These are phyloP conservation scores for Drosophila barbarae DNA, from an alignment of 2,888 invertebrate genomes.

Conservation along the genomic window DNA sequence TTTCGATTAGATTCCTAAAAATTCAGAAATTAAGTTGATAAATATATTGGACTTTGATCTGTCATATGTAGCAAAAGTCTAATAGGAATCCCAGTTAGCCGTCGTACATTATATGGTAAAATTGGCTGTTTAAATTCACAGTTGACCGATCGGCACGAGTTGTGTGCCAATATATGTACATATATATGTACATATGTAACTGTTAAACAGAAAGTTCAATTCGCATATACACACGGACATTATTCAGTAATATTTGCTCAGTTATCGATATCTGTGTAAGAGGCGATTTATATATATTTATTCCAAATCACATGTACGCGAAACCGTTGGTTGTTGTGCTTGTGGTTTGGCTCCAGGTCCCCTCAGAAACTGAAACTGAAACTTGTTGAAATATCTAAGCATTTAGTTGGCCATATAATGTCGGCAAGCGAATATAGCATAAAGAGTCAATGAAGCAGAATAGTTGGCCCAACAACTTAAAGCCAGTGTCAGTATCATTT, in stretches of 20 bases:
- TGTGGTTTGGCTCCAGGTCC: neutral
- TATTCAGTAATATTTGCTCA: constrained; percentile 15
- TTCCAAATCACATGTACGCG: constrained; percentile 15
- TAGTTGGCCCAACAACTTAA: neutral
- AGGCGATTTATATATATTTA: constrained; percentile 1
- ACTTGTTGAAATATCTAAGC: constrained; percentile 50
- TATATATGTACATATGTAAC: constrained; percentile 7
- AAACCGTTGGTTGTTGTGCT: neutral
- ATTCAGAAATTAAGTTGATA: neutral
- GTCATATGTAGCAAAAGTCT: neutral
- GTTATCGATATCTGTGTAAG: too few relatives aligned
- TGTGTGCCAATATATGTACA: constrained; percentile 16
- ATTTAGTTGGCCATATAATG: constrained; percentile 54
- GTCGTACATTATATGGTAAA: constrained; percentile 29
- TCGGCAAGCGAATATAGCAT: constrained; percentile 16
- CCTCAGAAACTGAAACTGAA: constrained; percentile 1
- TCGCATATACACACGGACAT: constrained; percentile 7
- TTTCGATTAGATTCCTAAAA: constrained; percentile 6
- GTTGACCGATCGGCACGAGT: constrained; percentile 50
- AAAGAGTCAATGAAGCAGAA: constrained; percentile 9
- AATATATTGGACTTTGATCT: constrained; percentile 6
- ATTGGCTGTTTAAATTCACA: constrained; percentile 44
- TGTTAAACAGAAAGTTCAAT: constrained; percentile 31
- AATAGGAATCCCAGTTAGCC: neutral
- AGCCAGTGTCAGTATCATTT: neutral